Evolutionary conservation across 2,888 invertebrate genomes (phyloP), one percentile per base, ranked within the genome.

Genomic region (Pollenia angustigena): DNA sequence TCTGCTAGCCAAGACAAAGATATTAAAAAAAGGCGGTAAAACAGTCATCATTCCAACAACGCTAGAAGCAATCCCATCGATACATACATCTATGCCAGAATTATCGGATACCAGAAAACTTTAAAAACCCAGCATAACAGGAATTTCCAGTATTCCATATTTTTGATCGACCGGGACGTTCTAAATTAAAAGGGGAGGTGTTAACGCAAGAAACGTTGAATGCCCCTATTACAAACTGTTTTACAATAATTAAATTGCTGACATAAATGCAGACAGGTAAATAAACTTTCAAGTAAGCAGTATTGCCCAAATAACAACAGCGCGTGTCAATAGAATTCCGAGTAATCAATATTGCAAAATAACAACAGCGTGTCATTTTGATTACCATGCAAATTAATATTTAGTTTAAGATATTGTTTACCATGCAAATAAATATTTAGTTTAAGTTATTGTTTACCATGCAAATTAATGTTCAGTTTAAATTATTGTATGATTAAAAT

Each of bases 51-150:
- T 62, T 11, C 42, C 80, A 71, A 48, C 71, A 50, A 8, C 52
- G 7, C 8, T 54, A 23, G n/a, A 80, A 0, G 1, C 58, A 46
- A 23, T 16, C 10, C 58, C 69, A 32, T 18, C 68, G 42, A 4
- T 18, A 16, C 79, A 79, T n/a, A 69, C 42, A 69, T 79, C 69
- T 32, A 79, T 68, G 69, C 69, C 79, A 8, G 79, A 79, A 79
- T n/a, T 62, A 42, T 60, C 79, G 1, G 79, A 69, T 9, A 40
- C 14, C 1, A 58, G 11, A 40, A 69, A 42, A 58, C 14, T 12
- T 11, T 52, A 75, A 40, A 40, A 62, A 16, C 16, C 32, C 16
- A 8, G 42, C 11, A 75, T 75, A 50, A 64, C 64, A 16, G 62
- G 52, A 32, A 42, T 62, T 10, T 23, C 58, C 32, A n/a, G 66